phyloP scores from a whole-genome alignment of 2,113 vertebrate genomes.

The Struthidea cinerea region DNA sequence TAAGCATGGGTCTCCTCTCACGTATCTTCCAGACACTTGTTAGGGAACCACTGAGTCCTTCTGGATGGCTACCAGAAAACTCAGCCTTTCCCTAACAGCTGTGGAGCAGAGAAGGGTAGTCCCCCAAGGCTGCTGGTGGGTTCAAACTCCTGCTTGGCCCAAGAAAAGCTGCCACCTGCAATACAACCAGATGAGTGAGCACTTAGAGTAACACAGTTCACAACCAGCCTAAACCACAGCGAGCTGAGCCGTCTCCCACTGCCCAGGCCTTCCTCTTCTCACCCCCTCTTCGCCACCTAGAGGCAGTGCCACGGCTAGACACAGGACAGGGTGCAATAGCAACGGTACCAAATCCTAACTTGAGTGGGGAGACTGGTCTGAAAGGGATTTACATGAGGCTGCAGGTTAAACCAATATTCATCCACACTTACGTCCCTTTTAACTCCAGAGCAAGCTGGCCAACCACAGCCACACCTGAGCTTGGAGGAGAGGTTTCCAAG shows the following conservation, averaged over 20 bases:
- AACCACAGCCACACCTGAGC: background rate
- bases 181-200: background rate
- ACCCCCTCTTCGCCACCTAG: accelerated
- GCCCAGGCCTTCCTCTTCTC: background rate
- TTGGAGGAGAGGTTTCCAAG: background rate
- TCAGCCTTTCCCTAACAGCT: background rate
- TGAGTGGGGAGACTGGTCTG: background rate
- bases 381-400: background rate
- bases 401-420: background rate
- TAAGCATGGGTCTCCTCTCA: background rate
- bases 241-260: background rate
- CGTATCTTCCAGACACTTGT: background rate
- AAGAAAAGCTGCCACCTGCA: background rate
- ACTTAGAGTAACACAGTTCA: background rate
- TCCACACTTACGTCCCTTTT: background rate
- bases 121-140: background rate
- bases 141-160: background rate
- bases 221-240: background rate
- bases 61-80: background rate
- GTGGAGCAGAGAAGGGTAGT: background rate
- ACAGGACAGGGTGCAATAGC: accelerated
- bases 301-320: background rate
- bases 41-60: background rate
- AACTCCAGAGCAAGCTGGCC: background rate
- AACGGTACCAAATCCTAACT: background rate